Base-by-base conservation (phyloP, 1,140 invertebrate genomes). In the Luehdorfia chinensis region DNA sequence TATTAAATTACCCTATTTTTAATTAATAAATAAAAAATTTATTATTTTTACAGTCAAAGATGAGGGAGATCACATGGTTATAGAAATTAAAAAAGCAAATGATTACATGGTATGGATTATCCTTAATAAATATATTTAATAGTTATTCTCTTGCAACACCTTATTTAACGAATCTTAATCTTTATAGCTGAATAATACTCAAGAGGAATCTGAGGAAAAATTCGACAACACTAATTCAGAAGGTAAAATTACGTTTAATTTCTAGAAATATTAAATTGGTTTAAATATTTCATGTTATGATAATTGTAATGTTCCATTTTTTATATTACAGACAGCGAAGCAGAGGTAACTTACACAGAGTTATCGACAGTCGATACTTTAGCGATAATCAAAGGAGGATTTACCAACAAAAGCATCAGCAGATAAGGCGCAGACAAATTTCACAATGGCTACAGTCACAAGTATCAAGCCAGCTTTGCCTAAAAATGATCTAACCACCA, bases 11-110 rank as follows among this genome's bases (percentile, higher is more conserved):
- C 19, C 3, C 19, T 21, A 4, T 21, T 4, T 21, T 21, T 21
- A 21, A 4, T 21, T 21, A n/a, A n/a, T 21, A 4, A 21, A 31
- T 13, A 12, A 12, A 31, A 6, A 13, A 31, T 0, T 6, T 31
- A 12, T 23, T 23, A 4, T 31, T 59, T 34, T 73, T 75, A 15
- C 65, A 80, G 76, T 80, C 0, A 83, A 75, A 66, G 76, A 85
- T 49, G 68, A 75, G 47, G 72, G 63, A 5, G 78, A 71, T 33
- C 59, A 83, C 11, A 85, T 83, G 76, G 63, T 83, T 1, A 72
- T 85, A 19, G 78, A 85, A 73, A 77, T 85, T 25, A 83, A 83
- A 33, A 85, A 85, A 61, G 31, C 77, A 11, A 55, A 66, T 45
- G 65, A 70, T 8, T 85, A 72, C 51, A 57, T 80, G 61, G 78